These are phyloP conservation scores for Atethmia centrago DNA, from an alignment of 2,888 invertebrate genomes.

Conservation along the genomic window DNA sequence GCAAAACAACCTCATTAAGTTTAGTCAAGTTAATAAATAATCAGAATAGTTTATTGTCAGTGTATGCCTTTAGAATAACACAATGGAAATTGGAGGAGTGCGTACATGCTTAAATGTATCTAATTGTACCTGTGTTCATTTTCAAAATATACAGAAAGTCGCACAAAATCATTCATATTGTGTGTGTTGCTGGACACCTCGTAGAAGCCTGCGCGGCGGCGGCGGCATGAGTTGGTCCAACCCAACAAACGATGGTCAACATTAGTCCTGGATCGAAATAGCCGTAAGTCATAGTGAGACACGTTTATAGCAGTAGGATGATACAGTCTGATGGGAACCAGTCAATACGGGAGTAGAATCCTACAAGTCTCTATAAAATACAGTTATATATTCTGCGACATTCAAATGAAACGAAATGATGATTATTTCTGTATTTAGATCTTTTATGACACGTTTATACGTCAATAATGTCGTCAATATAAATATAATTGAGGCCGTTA, in stretches of 20 bases:
- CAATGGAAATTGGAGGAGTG: neutral
- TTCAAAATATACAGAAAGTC: neutral
- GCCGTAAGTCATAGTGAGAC: neutral
- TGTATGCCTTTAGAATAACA: neutral
- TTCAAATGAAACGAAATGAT: neutral
- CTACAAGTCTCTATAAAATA: neutral
- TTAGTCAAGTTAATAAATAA: constrained; percentile 17
- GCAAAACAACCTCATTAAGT: constrained; percentile 16
- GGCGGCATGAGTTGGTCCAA: neutral
- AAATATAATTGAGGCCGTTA: too few relatives aligned
- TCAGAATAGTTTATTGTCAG: constrained; percentile 7
- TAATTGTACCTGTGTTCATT: too few relatives aligned
- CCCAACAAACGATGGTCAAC: neutral
- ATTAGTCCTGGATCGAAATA: neutral
- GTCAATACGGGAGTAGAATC: neutral
- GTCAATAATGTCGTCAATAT: neutral
- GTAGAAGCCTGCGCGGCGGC: too few relatives aligned
- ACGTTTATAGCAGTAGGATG: neutral
- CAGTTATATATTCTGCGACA: neutral
- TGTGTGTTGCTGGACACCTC: neutral
- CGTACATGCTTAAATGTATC: neutral
- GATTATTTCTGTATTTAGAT: neutral
- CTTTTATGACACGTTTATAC: neutral
- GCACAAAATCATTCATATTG: neutral
- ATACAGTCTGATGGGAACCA: too few relatives aligned